Evolutionary conservation across 2,888 invertebrate species (phyloP).

Genomic region (Eupeodes latifasciatus): DNA sequence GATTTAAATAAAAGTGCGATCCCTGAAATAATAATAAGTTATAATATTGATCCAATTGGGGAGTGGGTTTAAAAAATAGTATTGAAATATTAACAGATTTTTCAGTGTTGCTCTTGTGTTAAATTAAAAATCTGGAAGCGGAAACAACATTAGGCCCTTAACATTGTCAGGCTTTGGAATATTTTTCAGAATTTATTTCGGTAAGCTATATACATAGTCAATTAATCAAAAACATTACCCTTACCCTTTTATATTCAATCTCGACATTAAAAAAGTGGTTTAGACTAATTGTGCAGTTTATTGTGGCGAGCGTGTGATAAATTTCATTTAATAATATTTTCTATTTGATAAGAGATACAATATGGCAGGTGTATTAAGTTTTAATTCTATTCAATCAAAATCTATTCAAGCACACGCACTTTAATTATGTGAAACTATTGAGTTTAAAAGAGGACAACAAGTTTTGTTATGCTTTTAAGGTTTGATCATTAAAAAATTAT

Average conservation of each 20-base stretch:
- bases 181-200: conserved; percentile 63
- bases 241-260: no score
- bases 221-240: conserved; percentile 7
- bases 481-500: background rate
- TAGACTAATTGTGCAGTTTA: conserved; percentile 24
- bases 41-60: background rate
- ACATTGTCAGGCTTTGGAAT: conserved; percentile 47
- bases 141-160: no score
- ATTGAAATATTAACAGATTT: background rate
- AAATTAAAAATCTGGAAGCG: background rate
- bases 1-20: background rate
- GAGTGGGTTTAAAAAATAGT: background rate
- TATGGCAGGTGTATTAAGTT: conserved; percentile 45
- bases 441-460: conserved; percentile 20
- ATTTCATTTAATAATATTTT: background rate
- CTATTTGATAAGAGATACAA: conserved; percentile 56
- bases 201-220: conserved; percentile 43
- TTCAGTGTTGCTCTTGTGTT: background rate
- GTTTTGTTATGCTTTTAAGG: conserved; percentile 8
- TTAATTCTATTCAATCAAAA: background rate
- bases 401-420: conserved; percentile 6
- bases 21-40: background rate
- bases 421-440: conserved; percentile 7
- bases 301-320: conserved; percentile 31
- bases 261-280: background rate